phyloP scores from a whole-genome alignment of 2,888 invertebrate species.

The Lomographa bimaculata region DNA sequence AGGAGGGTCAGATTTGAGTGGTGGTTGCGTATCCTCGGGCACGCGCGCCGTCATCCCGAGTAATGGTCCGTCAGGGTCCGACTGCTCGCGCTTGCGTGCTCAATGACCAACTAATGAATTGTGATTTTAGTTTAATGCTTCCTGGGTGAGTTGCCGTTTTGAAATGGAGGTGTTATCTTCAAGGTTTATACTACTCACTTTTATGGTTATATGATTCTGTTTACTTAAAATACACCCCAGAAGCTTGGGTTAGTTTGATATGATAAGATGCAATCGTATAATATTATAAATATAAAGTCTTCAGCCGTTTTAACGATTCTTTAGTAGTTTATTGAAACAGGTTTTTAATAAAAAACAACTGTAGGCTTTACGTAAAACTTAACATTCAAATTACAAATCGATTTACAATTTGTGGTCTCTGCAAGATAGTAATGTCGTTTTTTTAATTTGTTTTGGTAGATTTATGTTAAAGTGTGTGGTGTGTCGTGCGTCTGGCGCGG shows the following conservation, averaged over 20 bases:
- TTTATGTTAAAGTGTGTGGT: constrained; percentile 36
- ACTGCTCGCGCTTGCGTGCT: constrained; percentile 55
- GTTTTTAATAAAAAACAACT: no score
- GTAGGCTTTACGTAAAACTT: constrained; percentile 7
- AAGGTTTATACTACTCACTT: constrained; percentile 38
- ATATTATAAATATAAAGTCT: no score
- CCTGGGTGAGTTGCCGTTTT: constrained; percentile 66
- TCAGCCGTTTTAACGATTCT: no score
- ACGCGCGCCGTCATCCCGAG: constrained; percentile 78
- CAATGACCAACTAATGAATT: constrained; percentile 76
- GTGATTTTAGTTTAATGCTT: constrained; percentile 66
- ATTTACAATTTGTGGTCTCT: constrained; percentile 17
- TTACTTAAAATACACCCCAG: constrained; percentile 6
- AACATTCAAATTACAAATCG: constrained; percentile 20
- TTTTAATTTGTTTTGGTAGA: constrained; percentile 25
- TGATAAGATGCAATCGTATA: no score
- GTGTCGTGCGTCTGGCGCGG: constrained; percentile 51
- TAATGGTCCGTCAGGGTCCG: constrained; percentile 70
- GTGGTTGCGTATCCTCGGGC: constrained; percentile 57
- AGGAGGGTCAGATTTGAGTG: constrained; percentile 38
- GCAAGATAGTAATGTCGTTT: constrained; percentile 8
- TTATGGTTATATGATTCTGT: constrained; percentile 4
- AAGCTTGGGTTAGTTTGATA: no score
- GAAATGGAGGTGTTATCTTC: constrained; percentile 49
- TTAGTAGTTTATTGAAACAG: no score